phyloP scores from a whole-genome alignment of 2,888 invertebrate species.

The Rotaria magnacalcarata region DNA sequence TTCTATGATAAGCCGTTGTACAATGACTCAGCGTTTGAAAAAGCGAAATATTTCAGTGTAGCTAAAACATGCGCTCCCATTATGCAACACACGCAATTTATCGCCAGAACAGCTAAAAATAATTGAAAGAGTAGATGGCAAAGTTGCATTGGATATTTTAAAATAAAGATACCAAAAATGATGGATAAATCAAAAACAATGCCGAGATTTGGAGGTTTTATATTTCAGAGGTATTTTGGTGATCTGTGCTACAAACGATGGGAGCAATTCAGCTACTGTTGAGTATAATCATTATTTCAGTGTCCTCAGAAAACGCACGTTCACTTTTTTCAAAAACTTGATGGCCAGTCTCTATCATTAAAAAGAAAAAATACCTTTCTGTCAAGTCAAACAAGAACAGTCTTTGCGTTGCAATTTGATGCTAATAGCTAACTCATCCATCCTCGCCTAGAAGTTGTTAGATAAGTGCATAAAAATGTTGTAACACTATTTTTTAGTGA shows the following conservation, averaged over 20 bases:
- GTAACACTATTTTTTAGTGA: not conserved
- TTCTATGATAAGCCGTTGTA: not conserved
- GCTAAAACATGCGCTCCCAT: not conserved
- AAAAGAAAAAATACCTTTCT: not conserved
- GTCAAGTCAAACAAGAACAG: not conserved
- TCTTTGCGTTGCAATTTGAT: no score
- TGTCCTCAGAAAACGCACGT: not conserved
- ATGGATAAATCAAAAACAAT: not conserved
- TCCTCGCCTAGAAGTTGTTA: not conserved
- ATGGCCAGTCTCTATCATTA: not conserved
- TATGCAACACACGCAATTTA: not conserved
- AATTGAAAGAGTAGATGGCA: not conserved
- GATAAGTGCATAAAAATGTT: not conserved
- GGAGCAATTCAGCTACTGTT: not conserved
- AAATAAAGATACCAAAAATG: not conserved
- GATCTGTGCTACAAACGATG: not conserved
- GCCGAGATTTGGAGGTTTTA: not conserved
- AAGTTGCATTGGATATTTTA: not conserved
- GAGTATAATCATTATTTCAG: not conserved
- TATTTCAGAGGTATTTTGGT: not conserved
- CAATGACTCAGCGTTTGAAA: not conserved
- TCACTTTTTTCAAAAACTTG: not conserved
- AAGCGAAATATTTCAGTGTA: not conserved
- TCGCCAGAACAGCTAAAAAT: not conserved
- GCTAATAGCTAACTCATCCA: not conserved